phyloP scores from a whole-genome alignment of 2,797 vertebrate genomes.

The Tapirus indicus region DNA sequence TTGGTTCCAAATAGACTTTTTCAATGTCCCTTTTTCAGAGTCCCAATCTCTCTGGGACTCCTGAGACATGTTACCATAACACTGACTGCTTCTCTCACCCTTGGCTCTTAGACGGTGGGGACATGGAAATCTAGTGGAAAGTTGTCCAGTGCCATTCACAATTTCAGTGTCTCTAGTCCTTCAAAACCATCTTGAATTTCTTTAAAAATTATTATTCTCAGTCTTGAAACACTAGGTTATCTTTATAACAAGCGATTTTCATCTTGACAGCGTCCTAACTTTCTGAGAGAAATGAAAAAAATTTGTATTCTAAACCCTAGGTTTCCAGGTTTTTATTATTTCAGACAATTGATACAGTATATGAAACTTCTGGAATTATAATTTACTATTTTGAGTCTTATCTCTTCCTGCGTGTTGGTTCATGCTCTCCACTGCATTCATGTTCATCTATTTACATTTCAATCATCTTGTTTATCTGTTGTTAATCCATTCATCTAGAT shows the following conservation, averaged over 20 bases:
- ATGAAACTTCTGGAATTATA: slow-evolving; percentile 52
- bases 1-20: neutral
- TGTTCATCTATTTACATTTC: slow-evolving; percentile 67
- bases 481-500: slow-evolving; percentile 35
- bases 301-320: neutral
- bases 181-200: neutral
- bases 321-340: slow-evolving; percentile 33
- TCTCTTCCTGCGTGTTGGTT: slow-evolving; percentile 1
- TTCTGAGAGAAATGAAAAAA: slow-evolving; percentile 33
- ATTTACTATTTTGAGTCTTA: slow-evolving; percentile 51
- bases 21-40: neutral
- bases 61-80: neutral
- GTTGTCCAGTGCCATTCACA: neutral
- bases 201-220: slow-evolving; percentile 10
- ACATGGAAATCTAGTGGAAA: neutral
- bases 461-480: slow-evolving; percentile 42
- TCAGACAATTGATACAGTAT: neutral
- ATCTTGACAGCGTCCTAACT: slow-evolving; percentile 50
- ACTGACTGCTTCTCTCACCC: neutral
- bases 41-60: neutral
- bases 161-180: neutral
- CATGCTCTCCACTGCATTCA: neutral
- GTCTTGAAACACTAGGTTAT: slow-evolving; percentile 43
- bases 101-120: neutral
- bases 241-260: slow-evolving; percentile 8